phyloP scores from a whole-genome alignment of 2,888 invertebrate species.

The Eledona agricola region DNA sequence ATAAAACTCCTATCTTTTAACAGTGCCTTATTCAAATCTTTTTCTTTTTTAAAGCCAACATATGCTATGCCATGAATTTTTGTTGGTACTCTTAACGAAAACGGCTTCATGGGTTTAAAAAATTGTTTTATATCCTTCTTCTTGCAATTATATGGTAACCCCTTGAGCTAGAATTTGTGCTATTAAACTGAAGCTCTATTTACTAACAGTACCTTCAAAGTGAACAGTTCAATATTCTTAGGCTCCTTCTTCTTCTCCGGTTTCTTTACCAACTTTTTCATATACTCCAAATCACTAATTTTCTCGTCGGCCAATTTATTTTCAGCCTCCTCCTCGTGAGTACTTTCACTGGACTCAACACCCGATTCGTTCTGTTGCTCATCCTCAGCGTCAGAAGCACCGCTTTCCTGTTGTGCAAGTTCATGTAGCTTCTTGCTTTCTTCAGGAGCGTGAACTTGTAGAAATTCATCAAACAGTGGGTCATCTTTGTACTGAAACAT shows the following conservation, averaged over 20 bases:
- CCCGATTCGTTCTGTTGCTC: constrained; percentile 60
- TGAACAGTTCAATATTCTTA: constrained; percentile 64
- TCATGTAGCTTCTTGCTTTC: constrained; percentile 49
- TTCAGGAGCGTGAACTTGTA: constrained; percentile 80
- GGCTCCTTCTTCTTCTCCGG: constrained; percentile 54
- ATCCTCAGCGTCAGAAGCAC: constrained; percentile 55
- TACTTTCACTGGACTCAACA: constrained; percentile 55
- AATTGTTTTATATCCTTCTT: constrained; percentile 87
- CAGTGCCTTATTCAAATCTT: constrained; percentile 80
- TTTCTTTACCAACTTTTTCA: constrained; percentile 73
- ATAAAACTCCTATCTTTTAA: constrained; percentile 87
- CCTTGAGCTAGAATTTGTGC: constrained; percentile 67
- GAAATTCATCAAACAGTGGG: constrained; percentile 87
- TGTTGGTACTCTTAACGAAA: constrained; percentile 81
- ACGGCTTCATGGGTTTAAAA: constrained; percentile 81
- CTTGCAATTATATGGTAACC: constrained; percentile 80
- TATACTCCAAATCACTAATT: constrained; percentile 81
- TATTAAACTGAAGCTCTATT: constrained; percentile 2
- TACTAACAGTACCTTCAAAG: constrained; percentile 66
- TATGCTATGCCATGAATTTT: constrained; percentile 86
- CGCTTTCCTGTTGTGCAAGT: constrained; percentile 46
- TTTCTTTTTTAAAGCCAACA: constrained; percentile 88
- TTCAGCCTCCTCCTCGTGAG: constrained; percentile 45
- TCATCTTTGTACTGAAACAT: constrained; percentile 81
- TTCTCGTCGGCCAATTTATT: constrained; percentile 74